Conservation (phyloP, 2,888 invertebrate genomes). For the Platycheirus rosarum region DNA sequence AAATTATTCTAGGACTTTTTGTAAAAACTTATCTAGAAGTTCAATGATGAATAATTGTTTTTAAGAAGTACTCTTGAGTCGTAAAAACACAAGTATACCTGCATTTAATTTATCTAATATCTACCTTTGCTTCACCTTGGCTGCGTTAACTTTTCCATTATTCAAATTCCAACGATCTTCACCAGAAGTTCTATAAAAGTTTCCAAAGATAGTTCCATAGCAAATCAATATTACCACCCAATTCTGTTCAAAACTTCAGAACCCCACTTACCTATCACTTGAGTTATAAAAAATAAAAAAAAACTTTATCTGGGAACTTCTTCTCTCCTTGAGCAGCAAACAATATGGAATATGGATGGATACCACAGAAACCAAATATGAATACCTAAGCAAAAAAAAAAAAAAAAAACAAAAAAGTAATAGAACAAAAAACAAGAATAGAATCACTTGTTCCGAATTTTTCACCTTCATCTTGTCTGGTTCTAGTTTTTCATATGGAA, state of each 20-base stretch:
- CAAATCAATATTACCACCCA: not conserved
- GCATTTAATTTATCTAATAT: too few relatives aligned
- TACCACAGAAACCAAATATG: slow-evolving; percentile 48
- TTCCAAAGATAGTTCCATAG: not conserved
- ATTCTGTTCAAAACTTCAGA: too few relatives aligned
- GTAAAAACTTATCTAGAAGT: too few relatives aligned
- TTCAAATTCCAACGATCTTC: not conserved
- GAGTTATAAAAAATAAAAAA: slow-evolving; percentile 26
- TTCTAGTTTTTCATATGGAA: slow-evolving; percentile 10
- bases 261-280: slow-evolving; percentile 26
- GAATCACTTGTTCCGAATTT: slow-evolving; percentile 62
- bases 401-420: slow-evolving; percentile 5
- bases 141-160: too few relatives aligned
- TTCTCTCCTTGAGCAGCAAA: slow-evolving; percentile 47
- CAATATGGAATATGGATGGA: slow-evolving; percentile 36
- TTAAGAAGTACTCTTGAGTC: too few relatives aligned
- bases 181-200: not conserved
- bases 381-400: slow-evolving; percentile 46
- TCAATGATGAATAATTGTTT: too few relatives aligned
- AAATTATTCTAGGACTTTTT: too few relatives aligned
- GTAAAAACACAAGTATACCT: too few relatives aligned
- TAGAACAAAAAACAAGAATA: slow-evolving; percentile 15
- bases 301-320: slow-evolving; percentile 26
- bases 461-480: slow-evolving; percentile 51
- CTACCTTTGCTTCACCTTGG: too few relatives aligned